phyloP scores from a whole-genome alignment of 2,113 vertebrate species.

The Pholis gunnellus region DNA sequence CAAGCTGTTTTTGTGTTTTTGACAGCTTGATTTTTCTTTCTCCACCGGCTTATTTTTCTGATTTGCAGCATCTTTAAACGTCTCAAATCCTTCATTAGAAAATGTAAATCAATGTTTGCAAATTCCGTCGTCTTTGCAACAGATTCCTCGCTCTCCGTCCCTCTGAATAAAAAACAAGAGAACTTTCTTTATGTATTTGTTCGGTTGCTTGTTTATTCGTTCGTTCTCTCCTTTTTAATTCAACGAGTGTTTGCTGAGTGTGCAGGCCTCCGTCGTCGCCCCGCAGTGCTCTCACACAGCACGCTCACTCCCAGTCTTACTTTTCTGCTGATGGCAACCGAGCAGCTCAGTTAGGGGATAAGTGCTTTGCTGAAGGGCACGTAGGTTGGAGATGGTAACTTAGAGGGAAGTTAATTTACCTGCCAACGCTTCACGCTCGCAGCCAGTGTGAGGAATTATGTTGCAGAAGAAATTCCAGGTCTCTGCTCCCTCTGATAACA shows the following conservation, averaged over 20 bases:
- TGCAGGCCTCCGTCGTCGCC: conserved; percentile 51
- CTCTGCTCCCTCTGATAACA: conserved; percentile 50
- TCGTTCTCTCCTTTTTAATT: conserved; percentile 39
- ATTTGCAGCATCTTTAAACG: conserved; percentile 14
- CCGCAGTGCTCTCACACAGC: conserved; percentile 54
- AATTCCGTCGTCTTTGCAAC: conserved; percentile 36
- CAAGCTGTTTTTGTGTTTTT: conserved; percentile 3
- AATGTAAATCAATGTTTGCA: conserved; percentile 54
- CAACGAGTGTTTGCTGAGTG: conserved; percentile 63
- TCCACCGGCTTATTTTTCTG: not conserved
- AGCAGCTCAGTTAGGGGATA: conserved; percentile 55
- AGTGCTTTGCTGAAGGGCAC: conserved; percentile 72
- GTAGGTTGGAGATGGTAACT: conserved; percentile 61
- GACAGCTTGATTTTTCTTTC: conserved; percentile 5
- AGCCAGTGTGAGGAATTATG: conserved; percentile 58
- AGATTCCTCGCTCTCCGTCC: conserved; percentile 19
- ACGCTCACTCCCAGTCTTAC: conserved; percentile 47
- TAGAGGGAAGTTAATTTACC: conserved; percentile 65
- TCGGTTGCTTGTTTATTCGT: conserved; percentile 63
- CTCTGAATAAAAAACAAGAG: conserved; percentile 54
- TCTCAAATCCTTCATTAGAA: conserved; percentile 35
- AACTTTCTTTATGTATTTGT: conserved; percentile 55
- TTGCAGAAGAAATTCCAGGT: conserved; percentile 34
- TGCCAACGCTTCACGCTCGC: conserved; percentile 49
- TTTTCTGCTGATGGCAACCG: conserved; percentile 57